phyloP scores from a whole-genome alignment of 2,888 invertebrate species.

The Xestia c-nigrum region DNA sequence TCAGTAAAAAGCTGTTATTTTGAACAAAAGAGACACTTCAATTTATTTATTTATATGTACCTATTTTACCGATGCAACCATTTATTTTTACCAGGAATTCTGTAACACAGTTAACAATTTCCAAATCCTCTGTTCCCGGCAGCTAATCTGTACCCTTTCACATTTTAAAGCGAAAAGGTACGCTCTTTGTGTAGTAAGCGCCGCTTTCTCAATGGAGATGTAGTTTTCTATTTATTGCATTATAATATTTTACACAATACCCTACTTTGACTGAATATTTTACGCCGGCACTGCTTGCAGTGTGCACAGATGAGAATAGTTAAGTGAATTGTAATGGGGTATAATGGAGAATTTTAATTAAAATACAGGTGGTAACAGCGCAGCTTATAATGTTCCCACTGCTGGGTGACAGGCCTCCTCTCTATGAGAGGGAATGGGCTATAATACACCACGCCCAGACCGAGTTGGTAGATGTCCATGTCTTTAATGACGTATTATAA shows the following conservation, averaged over 20 bases:
- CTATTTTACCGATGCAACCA: too few species aligned
- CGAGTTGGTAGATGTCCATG: too few species aligned
- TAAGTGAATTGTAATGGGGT: background rate
- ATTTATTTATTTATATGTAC: too few species aligned
- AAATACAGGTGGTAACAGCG: background rate
- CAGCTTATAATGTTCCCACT: background rate
- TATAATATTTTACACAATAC: constrained; percentile 65
- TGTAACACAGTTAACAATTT: background rate
- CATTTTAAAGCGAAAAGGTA: constrained; percentile 85
- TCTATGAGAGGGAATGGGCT: too few species aligned
- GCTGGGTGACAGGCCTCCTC: too few species aligned
- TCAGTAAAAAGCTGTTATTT: too few species aligned
- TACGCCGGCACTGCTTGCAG: constrained; percentile 6
- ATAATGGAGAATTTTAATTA: background rate
- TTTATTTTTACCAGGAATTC: background rate
- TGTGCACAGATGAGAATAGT: constrained; percentile 18
- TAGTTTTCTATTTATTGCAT: constrained; percentile 69
- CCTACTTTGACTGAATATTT: constrained; percentile 49
- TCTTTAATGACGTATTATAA: too few species aligned
- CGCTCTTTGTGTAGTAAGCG: constrained; percentile 81
- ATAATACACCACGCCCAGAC: too few species aligned
- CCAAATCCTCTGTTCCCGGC: constrained; percentile 28
- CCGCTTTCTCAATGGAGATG: constrained; percentile 77
- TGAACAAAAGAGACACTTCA: too few species aligned
- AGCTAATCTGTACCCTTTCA: constrained; percentile 73